Evolutionary conservation across 1,140 invertebrate genomes (phyloP).

Genomic region (Pseudoatta argentina): DNA sequence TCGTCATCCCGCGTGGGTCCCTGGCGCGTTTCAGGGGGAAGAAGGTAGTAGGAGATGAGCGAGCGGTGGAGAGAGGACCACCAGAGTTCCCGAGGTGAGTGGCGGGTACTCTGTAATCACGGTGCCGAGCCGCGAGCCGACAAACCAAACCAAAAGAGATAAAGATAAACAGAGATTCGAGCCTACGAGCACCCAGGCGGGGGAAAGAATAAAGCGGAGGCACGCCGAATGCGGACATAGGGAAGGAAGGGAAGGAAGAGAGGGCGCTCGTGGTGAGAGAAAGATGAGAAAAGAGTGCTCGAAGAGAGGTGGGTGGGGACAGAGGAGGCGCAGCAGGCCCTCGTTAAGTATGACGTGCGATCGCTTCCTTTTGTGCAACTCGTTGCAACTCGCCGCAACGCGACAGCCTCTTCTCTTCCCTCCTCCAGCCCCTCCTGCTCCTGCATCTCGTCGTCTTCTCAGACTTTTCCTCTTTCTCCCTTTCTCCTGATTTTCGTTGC

Average conservation of each 20-base stretch:
- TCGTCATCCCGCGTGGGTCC: conserved; percentile 47
- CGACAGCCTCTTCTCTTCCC: conserved; percentile 66
- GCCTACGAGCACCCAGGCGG: conserved; percentile 82
- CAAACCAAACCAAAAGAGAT: conserved; percentile 87
- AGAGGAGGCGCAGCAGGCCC: conserved; percentile 74
- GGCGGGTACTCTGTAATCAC: conserved; percentile 86
- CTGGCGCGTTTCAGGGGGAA: conserved; percentile 65
- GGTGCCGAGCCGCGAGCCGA: conserved; percentile 85
- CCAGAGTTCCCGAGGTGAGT: conserved; percentile 86
- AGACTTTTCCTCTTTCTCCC: conserved; percentile 22
- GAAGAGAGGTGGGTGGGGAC: conserved; percentile 13
- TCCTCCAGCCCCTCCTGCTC: conserved; percentile 42
- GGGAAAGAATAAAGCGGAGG: conserved; percentile 72
- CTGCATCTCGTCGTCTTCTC: conserved; percentile 59
- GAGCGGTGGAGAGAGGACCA: conserved; percentile 80
- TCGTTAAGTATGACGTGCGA: conserved; percentile 86
- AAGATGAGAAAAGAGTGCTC: neutral
- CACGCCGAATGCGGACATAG: conserved; percentile 67
- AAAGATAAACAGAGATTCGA: conserved; percentile 87
- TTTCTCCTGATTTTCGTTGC: conserved; percentile 64
- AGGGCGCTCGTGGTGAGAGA: conserved; percentile 12
- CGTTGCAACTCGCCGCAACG: conserved; percentile 67
- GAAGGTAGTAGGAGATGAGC: conserved; percentile 33
- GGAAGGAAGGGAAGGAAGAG: conserved; percentile 17
- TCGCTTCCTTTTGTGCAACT: conserved; percentile 82